Evolutionary conservation across 2,797 vertebrate genomes (phyloP), one percentile per base, ranked within the genome.

Genomic region (Borostomias antarcticus): DNA sequence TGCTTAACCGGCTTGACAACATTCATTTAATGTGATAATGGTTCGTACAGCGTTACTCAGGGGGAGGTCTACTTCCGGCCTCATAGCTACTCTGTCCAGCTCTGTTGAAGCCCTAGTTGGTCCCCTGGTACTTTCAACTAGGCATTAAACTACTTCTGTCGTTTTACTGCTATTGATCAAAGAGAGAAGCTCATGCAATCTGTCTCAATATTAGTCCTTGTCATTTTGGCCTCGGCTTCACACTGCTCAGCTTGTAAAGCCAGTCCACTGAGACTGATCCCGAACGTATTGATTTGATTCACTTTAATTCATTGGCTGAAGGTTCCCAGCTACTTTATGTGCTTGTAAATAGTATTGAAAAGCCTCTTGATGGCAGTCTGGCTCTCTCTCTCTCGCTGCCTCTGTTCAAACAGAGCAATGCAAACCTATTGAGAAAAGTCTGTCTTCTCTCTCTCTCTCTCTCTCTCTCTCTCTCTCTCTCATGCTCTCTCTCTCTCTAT

Each of bases 241-340:
- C 17, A 66, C 69, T 54, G 21, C 51, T 76, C 75, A 68, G 26
- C 5, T 19, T 79, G 74, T 72, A 52, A 70, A 80, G 64, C 58
- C 75, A 58, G 73, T 77, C 74, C 65, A 76, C 73, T 33, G 23
- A 82, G 77, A 73, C 75, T 68, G 77, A 84, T 83, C 75, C 61
- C 68, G 40, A 74, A 64, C 65, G 52, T 81, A 81, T 85, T 76
- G 76, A 83, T 83, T 76, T 57, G 53, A 70, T 75, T 82, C 66
- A 73, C 54, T 70, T 25, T 64, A 74, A 81, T 74, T 81, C 40
- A 64, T 59, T 66, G 72, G 65, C 75, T 43, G 13, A 43, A 26
- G 15, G 21, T 3, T 56, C 68, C 64, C 59, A 40, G 51, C 19
- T 9, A 40, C 30, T 82, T 74, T 57, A 48, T 69, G 68, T 68